Evolutionary conservation across 2,888 invertebrate genomes (phyloP).

Genomic region (Allophyes oxyacanthae): DNA sequence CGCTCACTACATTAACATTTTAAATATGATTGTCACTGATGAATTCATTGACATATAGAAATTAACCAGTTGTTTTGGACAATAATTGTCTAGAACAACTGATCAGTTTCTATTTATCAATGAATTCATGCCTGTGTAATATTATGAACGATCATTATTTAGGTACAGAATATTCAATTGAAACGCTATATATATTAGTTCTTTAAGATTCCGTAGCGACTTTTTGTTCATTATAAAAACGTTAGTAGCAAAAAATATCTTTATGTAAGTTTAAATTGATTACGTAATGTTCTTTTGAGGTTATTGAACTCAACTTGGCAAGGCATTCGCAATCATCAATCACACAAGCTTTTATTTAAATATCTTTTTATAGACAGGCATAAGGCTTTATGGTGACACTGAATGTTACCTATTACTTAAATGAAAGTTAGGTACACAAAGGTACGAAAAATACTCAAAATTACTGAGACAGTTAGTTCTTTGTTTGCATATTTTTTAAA

Average conservation of each 20-base stretch:
- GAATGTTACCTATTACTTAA: no score
- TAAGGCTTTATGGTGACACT: no score
- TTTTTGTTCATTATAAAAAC: conserved; percentile 17
- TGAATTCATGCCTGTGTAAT: no score
- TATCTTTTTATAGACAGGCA: no score
- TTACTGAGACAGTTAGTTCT: neutral
- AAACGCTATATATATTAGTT: conserved; percentile 1
- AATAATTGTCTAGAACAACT: no score
- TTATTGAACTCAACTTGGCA: conserved; percentile 39
- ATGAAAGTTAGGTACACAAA: neutral
- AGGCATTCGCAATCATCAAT: neutral
- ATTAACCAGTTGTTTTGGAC: conserved; percentile 64
- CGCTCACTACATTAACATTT: conserved; percentile 42
- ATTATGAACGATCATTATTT: no score
- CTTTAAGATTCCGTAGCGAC: neutral
- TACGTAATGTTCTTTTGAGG: conserved; percentile 30
- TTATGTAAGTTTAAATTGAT: conserved; percentile 26
- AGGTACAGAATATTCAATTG: no score
- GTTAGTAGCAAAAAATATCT: conserved; percentile 26
- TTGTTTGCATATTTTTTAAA: conserved; percentile 2
- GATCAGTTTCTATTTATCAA: no score
- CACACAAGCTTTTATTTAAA: no score
- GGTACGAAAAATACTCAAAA: neutral
- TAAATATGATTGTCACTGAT: conserved; percentile 66
- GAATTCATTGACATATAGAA: conserved; percentile 73